These are phyloP conservation scores for Erpornis zantholeuca DNA, from an alignment of 2,113 vertebrate species.

Conservation along the genomic window DNA sequence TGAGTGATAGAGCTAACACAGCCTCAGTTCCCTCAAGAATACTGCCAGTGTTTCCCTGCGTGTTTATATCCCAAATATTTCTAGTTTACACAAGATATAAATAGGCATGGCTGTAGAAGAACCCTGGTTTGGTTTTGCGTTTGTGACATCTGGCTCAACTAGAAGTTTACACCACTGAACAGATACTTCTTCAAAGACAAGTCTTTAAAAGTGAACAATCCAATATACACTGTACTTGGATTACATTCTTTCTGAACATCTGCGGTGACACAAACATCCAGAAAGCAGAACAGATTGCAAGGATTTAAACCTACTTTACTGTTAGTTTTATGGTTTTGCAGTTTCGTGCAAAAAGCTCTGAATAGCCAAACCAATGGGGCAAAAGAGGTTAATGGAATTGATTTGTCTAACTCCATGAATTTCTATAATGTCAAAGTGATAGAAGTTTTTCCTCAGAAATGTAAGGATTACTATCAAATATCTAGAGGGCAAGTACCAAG, in stretches of 20 bases:
- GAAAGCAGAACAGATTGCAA: background rate
- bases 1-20: background rate
- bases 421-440: background rate
- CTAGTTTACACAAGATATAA: background rate
- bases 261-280: background rate
- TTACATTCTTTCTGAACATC: background rate
- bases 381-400: conserved; percentile 28
- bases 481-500: background rate
- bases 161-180: background rate
- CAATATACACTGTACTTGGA: background rate
- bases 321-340: background rate
- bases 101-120: background rate
- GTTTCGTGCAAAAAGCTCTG: background rate
- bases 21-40: background rate
- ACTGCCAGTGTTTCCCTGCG: background rate
- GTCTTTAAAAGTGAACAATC: background rate
- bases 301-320: background rate
- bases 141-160: background rate
- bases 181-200: background rate
- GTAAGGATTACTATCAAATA: background rate
- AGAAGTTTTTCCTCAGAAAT: background rate
- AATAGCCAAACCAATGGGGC: background rate
- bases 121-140: background rate
- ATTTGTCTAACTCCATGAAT: background rate
- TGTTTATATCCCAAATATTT: background rate